Base-by-base conservation (phyloP, 2,113 vertebrate species). In the Empidonax alnorum region DNA sequence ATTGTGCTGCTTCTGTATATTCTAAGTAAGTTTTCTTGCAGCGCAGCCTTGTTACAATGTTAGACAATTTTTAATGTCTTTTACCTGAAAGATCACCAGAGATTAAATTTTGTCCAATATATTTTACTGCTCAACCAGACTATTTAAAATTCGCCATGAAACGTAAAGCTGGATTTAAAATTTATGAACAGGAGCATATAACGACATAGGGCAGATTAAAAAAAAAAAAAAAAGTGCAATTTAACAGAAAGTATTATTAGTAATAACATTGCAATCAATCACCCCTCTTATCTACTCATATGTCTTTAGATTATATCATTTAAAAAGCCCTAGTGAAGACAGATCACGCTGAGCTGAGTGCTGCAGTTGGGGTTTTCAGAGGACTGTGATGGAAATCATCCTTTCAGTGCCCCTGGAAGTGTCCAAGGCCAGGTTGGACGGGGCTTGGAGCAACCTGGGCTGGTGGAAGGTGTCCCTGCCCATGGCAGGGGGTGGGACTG, bases 101-200 rank as follows among this genome's bases (percentile, higher is more conserved):
- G 76, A 91, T 77, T 91, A 59, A 89, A 73, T 85, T 61, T 50
- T 84, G 30, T 87, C 90, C 55, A 75, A 50, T 44, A 90, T 58
- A 78, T 94, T 93, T 89, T 93, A 76, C 37, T 81, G 35, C 76
- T 84, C 84, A 94, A 72, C 7, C 37, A 90, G 91, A 72, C 35
- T 84, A 63, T 92, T 97, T 92, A 88, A 96, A 93, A 95, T 85
- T 91, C 80, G 80, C 55, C 56, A 17, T 59, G 28, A 93, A 94
- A 93, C 28, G 35, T 75, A 78, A 24, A 92, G 87, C 14, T 15
- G 31, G 65, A 94, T 90, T 90, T 94, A 61, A 93, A 95, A 93
- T 92, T 61, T 84, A 90, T 80, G 84, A 91, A 68, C 37, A 81
- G 39, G n/a, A 94, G 18, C 52, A 50, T 28, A 52, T 44, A 78